A percentile compares a stretch with the other conserved stretches of the same genome.
Evolutionary conservation across 2,888 invertebrate species (phyloP).

Genomic region (Spodoptera littoralis): DNA sequence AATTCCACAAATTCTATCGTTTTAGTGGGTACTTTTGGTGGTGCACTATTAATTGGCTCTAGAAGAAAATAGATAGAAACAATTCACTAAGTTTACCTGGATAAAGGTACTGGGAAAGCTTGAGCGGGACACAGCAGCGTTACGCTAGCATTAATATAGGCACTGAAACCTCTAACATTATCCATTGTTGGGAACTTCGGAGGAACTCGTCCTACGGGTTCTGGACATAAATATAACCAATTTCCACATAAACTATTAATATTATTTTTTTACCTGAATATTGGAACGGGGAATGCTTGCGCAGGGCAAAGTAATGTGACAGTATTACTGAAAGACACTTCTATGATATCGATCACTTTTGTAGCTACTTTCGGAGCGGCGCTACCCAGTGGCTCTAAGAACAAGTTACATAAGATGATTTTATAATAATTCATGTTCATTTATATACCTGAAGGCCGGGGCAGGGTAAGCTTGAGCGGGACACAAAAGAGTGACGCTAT

Average conservation of each 20-base stretch:
- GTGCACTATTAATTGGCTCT: conserved; percentile 92
- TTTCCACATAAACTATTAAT: conserved; percentile 36
- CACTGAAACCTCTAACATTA: conserved; percentile 88
- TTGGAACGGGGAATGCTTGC: conserved; percentile 91
- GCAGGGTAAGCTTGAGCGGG: conserved; percentile 94
- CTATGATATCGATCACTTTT: conserved; percentile 85
- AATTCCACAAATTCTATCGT: conserved; percentile 84
- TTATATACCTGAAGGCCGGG: conserved; percentile 89
- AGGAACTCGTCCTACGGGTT: conserved; percentile 89
- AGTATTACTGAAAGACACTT: conserved; percentile 72
- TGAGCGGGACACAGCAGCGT: conserved; percentile 92
- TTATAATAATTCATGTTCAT: conserved; percentile 34
- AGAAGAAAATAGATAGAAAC: conserved; percentile 71
- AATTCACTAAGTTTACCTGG: conserved; percentile 85
- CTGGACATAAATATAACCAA: conserved; percentile 74
- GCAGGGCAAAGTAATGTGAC: conserved; percentile 90
- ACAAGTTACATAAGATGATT: conserved; percentile 58
- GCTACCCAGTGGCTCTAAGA: conserved; percentile 91
- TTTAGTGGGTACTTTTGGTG: conserved; percentile 90
- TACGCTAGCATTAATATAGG: conserved; percentile 86
- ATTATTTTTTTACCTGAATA: conserved; percentile 89
- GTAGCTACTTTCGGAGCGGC: conserved; percentile 91
- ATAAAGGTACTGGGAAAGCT: conserved; percentile 90
- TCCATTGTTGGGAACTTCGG: conserved; percentile 93
- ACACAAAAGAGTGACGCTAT: conserved; percentile 90